Evolutionary conservation across 2,113 vertebrate genomes (phyloP), one percentile per base, ranked within the genome.

Genomic region (Silurus glanis): DNA sequence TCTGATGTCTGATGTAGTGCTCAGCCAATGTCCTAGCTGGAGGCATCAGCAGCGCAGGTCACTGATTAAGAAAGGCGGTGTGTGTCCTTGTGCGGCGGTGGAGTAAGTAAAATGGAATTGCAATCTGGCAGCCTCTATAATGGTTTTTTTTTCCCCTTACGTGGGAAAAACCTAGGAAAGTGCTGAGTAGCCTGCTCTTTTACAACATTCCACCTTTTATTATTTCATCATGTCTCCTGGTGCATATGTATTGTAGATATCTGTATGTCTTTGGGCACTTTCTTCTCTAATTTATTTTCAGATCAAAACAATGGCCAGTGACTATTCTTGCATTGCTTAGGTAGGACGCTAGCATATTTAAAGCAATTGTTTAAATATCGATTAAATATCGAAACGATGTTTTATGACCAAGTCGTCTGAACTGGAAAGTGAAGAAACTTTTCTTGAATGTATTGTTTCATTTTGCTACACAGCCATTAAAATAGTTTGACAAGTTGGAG

Each of bases 81-180:
- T 86, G 88, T 90, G 91, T 89, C 91, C 91, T 94, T 92, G 49
- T 64, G 91, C 85, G 85, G 91, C 87, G 84, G 91, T 83, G 80
- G 91, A 87, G 82, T 83, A 78, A 82, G 76, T 82, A 80, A 79
- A 61, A 79, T 62, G 58, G 71, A 86, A 45, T 55, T 81, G 55
- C 61, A 86, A 17, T 25, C 84, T 47, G 53, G 83, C 79, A 83
- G 61, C 49, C 14, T 84, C 78, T 67, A 81, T 82, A 85, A 76
- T 85, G 9, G 75, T 85, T 74, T 82, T 16, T 53, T 88, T 83
- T 61, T 61, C 45, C 45, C 69, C 45, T n/a, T 37, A 37, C 61
- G n/a, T 49, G 49, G 83, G 49, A 56, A 81, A 56, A 64, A 69
- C 28, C 10, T 8, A 47, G n/a, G 49, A 76, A 83, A 59, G 71